Percentiles rank a stretch among this genome's conserved stretches.
Evolutionary conservation across 2,113 vertebrate genomes (phyloP).

Genomic region (Menidia beryllina): DNA sequence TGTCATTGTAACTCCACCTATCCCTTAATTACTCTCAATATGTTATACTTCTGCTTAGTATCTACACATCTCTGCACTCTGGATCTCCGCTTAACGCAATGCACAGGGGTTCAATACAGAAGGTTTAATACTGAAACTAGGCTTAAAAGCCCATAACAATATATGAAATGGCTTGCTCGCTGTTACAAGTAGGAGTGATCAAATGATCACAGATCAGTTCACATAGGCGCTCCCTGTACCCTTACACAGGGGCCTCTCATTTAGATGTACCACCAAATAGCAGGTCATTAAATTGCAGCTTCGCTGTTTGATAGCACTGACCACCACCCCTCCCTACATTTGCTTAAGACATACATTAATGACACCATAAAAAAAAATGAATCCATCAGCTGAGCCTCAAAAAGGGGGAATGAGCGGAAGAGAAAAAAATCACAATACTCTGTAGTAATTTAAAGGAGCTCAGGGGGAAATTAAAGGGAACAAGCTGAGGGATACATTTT

Average conservation of each 20-base stretch:
- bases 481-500: constrained; percentile 74
- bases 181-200: constrained; percentile 57
- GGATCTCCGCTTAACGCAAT: constrained; percentile 7
- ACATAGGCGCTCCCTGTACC: constrained; percentile 28
- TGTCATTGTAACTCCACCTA: constrained; percentile 56
- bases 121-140: constrained; percentile 17
- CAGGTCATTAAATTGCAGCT: constrained; percentile 63
- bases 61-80: not conserved
- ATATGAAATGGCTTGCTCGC: constrained; percentile 26
- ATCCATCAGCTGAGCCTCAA: constrained; percentile 54
- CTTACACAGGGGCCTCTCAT: constrained; percentile 29
- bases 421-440: constrained; percentile 55
- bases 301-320: constrained; percentile 66
- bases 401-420: constrained; percentile 35
- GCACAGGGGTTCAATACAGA: constrained; percentile 25
- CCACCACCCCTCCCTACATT: constrained; percentile 58
- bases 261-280: constrained; percentile 65
- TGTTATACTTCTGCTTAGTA: constrained; percentile 13
- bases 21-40: constrained; percentile 60
- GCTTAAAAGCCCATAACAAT: constrained; percentile 48
- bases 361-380: constrained; percentile 67
- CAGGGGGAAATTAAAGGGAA: constrained; percentile 76
- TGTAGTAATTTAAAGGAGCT: constrained; percentile 77
- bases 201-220: constrained; percentile 36
- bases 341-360: constrained; percentile 70